These are phyloP conservation scores for Adineta ricciae DNA, from an alignment of 2,888 invertebrate genomes.

Conservation along the genomic window DNA sequence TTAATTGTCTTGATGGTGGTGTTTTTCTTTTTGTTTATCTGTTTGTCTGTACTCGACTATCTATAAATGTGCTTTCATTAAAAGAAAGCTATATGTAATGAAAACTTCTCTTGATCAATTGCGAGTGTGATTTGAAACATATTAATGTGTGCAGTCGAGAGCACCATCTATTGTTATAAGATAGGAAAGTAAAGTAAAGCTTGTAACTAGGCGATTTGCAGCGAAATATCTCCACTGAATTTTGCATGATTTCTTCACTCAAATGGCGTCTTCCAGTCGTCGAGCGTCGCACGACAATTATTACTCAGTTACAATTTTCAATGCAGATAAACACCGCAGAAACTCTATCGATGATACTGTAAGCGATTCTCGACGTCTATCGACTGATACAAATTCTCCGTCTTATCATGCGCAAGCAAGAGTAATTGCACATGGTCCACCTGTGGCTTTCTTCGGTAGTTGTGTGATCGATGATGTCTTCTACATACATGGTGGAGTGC, in stretches of 20 bases:
- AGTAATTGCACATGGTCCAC: constrained; percentile 37
- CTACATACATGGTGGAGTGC: constrained; percentile 46
- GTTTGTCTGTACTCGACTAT: not conserved
- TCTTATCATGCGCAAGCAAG: not conserved
- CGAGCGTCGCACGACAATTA: not conserved
- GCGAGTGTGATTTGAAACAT: too few species aligned
- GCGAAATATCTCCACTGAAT: not conserved
- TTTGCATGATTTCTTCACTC: not conserved
- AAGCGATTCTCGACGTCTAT: not conserved
- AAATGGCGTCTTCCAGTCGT: not conserved
- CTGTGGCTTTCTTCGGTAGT: constrained; percentile 42
- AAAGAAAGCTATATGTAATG: not conserved
- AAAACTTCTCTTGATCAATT: not conserved
- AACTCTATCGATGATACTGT: not conserved
- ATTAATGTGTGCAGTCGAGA: not conserved
- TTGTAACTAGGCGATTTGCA: not conserved
- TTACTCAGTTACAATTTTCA: not conserved
- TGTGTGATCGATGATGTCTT: constrained; percentile 39
- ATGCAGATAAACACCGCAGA: not conserved
- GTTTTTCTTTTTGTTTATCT: not conserved
- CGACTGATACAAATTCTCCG: not conserved
- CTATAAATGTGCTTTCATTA: not conserved
- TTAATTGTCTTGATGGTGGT: not conserved
- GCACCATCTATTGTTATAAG: not conserved
- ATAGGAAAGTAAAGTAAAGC: not conserved